These are phyloP conservation scores for Drosophila pallidifrons DNA, from an alignment of 1,140 invertebrate species.

Conservation along the genomic window DNA sequence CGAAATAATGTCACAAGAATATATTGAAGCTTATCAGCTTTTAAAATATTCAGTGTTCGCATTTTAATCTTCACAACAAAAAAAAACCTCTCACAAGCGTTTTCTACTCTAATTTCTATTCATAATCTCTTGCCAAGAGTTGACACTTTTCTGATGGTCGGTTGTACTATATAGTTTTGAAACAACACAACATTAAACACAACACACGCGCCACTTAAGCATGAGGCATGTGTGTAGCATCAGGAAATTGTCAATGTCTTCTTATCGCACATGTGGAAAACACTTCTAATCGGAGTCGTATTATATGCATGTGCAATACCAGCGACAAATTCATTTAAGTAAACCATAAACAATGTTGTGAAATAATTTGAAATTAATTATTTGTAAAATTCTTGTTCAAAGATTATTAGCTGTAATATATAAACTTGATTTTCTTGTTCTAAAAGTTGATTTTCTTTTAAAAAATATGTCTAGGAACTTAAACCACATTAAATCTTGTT, in stretches of 20 bases:
- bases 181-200: not conserved
- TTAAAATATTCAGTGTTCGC: constrained; percentile 5
- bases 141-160: constrained; percentile 1
- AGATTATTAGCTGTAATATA: no score
- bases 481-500: no score
- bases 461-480: no score
- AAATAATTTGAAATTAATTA: no score
- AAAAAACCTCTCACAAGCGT: constrained; percentile 25
- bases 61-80: constrained; percentile 10
- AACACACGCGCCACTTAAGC: not conserved
- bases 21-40: constrained; percentile 32
- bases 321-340: no score
- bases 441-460: no score
- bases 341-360: no score
- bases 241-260: constrained; percentile 43
- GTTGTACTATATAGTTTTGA: constrained; percentile 8
- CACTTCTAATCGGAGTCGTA: not conserved
- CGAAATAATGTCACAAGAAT: constrained; percentile 11
- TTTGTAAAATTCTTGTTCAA: no score
- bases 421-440: no score
- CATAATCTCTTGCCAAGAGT: constrained; percentile 30
- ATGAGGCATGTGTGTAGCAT: constrained; percentile 32
- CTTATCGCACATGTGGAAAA: constrained; percentile 33
- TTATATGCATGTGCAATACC: no score
- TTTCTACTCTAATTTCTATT: constrained; percentile 1